Percentiles rank a stretch among this genome's conserved stretches.
Evolutionary conservation across 2,888 invertebrate species (phyloP).

Genomic region (Lasioglossum vierecki): DNA sequence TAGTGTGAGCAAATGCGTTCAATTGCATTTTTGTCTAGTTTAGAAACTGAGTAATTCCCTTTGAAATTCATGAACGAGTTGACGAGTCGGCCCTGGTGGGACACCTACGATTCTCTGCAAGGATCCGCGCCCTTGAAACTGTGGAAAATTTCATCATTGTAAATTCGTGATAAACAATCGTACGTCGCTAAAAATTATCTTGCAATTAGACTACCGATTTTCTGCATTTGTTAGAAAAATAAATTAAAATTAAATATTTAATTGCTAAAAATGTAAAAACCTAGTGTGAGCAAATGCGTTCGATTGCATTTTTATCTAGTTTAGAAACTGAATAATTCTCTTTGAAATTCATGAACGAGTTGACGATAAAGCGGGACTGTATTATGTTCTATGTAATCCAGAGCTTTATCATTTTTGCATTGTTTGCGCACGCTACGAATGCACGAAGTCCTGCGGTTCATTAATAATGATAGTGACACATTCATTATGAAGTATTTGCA

Average conservation of each 20-base stretch:
- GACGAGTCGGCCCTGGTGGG: background rate
- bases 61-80: too few species aligned
- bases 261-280: too few species aligned
- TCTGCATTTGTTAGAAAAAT: too few species aligned
- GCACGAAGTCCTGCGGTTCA: background rate
- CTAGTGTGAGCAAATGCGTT: too few species aligned
- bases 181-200: too few species aligned
- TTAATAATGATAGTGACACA: background rate
- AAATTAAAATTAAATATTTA: too few species aligned
- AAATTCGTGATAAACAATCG: too few species aligned
- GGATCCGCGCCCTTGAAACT: background rate
- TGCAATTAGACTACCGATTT: too few species aligned
- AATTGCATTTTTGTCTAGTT: background rate
- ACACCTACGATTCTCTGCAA: background rate
- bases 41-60: background rate
- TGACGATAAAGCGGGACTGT: background rate
- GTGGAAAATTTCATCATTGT: background rate
- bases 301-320: too few species aligned
- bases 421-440: background rate
- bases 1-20: too few species aligned
- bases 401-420: background rate
- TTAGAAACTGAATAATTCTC: background rate
- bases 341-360: too few species aligned
- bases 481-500: background rate
- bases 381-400: background rate